These are phyloP conservation scores for Anneissia japonica DNA, from an alignment of 35 echinoderm and acorn worm species.

Conservation along the genomic window DNA sequence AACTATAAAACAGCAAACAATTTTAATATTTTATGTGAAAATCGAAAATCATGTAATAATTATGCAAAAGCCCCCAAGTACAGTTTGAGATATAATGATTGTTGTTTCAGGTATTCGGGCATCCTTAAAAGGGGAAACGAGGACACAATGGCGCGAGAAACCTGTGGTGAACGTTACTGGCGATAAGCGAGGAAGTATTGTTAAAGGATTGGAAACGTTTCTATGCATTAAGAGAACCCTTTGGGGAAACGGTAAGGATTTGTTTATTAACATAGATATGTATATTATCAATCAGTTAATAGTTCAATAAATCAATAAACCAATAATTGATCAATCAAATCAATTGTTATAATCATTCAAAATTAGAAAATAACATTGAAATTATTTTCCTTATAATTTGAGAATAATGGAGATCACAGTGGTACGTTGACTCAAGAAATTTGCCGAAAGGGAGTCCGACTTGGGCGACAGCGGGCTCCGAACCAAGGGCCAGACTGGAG, in stretches of 20 bases:
- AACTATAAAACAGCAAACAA: background rate
- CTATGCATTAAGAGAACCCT: constrained; percentile 68
- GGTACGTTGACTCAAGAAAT: too few species aligned
- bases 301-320: too few species aligned
- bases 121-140: constrained; percentile 64
- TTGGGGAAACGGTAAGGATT: constrained; percentile 84
- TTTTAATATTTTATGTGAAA: background rate
- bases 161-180: constrained; percentile 36
- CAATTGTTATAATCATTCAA: too few species aligned
- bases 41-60: background rate
- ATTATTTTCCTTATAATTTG: too few species aligned
- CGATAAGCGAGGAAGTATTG: constrained; percentile 57
- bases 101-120: constrained; percentile 71
- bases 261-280: too few species aligned
- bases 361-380: too few species aligned
- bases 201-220: constrained; percentile 66
- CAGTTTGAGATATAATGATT: background rate
- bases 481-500: too few species aligned
- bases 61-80: background rate
- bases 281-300: too few species aligned
- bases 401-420: too few species aligned
- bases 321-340: too few species aligned
- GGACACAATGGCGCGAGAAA: constrained; percentile 89
- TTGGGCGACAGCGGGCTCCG: too few species aligned
- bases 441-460: too few species aligned